Evolutionary conservation across 1,140 invertebrate species (phyloP), one percentile per base, ranked within the genome.

Genomic region (Helicoverpa armigera): DNA sequence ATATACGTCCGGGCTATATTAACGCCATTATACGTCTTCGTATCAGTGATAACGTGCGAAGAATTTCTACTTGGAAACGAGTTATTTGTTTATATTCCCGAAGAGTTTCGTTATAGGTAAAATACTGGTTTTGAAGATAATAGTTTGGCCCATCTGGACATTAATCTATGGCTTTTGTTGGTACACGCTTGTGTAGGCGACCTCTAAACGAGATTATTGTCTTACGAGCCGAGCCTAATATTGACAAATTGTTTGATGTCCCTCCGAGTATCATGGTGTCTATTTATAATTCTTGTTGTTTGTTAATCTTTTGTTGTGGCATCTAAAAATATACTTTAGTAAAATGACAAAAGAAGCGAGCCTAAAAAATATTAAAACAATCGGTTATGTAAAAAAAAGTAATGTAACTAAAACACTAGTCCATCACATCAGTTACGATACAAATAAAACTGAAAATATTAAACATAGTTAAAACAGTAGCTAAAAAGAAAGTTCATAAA

Each of bases 121-220:
- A 23, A 58, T 56, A 5, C 54, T 56, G 9, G 56, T 58, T 58
- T 58, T 58, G 18, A 54, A 54, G 13, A 54, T 10, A 1, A 16
- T 58, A 23, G 16, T 18, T 13, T 48, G 43, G 5, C 65, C 16
- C 43, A 50, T 69, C 65, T 69, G 65, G 11, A 3, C 5, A 14
- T 61, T 63, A n/a, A 54, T 77, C 61, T 77, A 23, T 65, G 75
- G 18, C 29, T 50, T 35, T 43, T 63, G 50, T 54, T 48, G 13
- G 29, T 54, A 56, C 61, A 48, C 18, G 74, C 16, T 13, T 43
- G 48, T 65, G 75, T 77, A 51, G 75, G 75, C 51, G 75, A 16
- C 75, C 75, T 77, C 61, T 35, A 67, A 67, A 77, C 50, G 61
- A 77, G 75, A 77, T 77, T 67, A 77, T 77, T 77, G 61, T 77